phyloP scores from a whole-genome alignment of 2,888 invertebrate species.

The Spilosoma lubricipeda region DNA sequence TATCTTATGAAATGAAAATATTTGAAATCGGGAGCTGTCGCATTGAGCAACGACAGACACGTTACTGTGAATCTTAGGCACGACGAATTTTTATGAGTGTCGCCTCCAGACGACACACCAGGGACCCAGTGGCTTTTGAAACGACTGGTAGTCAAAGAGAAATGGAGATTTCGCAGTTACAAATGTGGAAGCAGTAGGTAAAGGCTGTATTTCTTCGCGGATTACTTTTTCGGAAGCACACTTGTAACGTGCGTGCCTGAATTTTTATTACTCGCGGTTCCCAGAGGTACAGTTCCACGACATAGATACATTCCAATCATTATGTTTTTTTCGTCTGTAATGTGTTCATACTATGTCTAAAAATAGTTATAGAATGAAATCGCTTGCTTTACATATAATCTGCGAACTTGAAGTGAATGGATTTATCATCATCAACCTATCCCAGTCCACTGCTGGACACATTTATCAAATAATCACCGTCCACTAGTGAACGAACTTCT shows the following conservation, averaged over 20 bases:
- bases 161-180: conserved; percentile 84
- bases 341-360: conserved; percentile 57
- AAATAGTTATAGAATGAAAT: conserved; percentile 62
- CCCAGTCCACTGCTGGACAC: no score
- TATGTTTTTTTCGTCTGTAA: conserved; percentile 69
- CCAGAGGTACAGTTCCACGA: conserved; percentile 76
- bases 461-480: no score
- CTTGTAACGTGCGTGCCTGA: conserved; percentile 76
- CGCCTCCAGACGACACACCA: conserved; percentile 77
- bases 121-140: conserved; percentile 80
- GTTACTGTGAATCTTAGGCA: conserved; percentile 73
- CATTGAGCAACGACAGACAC: conserved; percentile 63
- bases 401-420: not conserved
- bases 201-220: conserved; percentile 81
- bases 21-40: conserved; percentile 61
- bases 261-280: conserved; percentile 80
- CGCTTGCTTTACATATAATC: conserved; percentile 28
- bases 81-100: conserved; percentile 83
- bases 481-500: no score
- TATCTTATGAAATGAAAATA: conserved; percentile 70
- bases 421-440: not conserved
- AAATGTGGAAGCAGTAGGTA: conserved; percentile 82
- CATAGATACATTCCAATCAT: conserved; percentile 79
- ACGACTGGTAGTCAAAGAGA: conserved; percentile 84
- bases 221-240: conserved; percentile 81